These are phyloP conservation scores for Drosophila ogumai DNA, from an alignment of 1,140 invertebrate genomes.

Conservation along the genomic window DNA sequence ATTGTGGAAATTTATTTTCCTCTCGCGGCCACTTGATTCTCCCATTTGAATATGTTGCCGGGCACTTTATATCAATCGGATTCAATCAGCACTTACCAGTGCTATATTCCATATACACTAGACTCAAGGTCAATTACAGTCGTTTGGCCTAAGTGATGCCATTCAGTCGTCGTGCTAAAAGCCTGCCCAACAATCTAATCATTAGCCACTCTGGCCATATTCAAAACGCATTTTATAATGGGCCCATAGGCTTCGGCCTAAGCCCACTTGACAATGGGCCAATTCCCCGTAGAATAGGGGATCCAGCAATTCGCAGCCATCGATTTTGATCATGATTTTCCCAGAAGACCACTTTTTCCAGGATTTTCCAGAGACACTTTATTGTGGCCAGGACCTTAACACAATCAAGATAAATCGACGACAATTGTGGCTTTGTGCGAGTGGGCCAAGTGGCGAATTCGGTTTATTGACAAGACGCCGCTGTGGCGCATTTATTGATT, in stretches of 20 bases:
- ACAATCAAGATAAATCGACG: constrained; percentile 80
- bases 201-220: constrained; percentile 51
- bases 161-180: constrained; percentile 35
- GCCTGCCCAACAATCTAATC: constrained; percentile 36
- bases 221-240: constrained; percentile 56
- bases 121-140: constrained; percentile 50
- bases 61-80: constrained; percentile 40
- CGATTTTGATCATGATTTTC: constrained; percentile 54
- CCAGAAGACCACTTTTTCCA: constrained; percentile 40
- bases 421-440: constrained; percentile 55
- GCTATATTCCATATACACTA: neutral
- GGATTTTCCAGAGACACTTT: constrained; percentile 53
- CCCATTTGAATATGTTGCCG: constrained; percentile 30
- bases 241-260: constrained; percentile 29
- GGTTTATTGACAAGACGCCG: constrained; percentile 70
- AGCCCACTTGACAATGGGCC: constrained; percentile 43
- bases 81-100: constrained; percentile 47
- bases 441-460: constrained; percentile 23
- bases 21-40: constrained; percentile 8
- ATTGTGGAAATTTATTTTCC: constrained; percentile 8
- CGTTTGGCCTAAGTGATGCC: constrained; percentile 45
- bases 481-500: constrained; percentile 74
- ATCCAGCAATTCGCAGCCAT: constrained; percentile 31
- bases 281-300: constrained; percentile 11
- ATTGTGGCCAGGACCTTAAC: constrained; percentile 48